Base-by-base conservation (phyloP, 2,797 vertebrate genomes). In the Vireo griseus region DNA sequence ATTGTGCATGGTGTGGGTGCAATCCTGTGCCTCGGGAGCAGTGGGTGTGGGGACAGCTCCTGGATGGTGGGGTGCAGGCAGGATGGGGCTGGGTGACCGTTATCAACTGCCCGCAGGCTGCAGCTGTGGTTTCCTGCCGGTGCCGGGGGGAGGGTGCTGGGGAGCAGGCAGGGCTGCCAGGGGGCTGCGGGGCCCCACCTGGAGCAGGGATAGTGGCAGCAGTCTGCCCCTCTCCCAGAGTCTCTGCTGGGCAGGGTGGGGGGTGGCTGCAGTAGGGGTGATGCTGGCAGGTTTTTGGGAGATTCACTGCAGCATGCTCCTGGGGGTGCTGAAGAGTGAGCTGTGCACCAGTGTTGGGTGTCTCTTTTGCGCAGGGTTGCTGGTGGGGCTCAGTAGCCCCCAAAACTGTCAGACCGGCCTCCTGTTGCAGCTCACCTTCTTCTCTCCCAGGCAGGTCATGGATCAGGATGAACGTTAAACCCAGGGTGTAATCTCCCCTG, bases 81-180 rank as follows among this genome's bases (percentile, higher is more conserved):
- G 96, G 90, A 92, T 91, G 86, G 85, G 90, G 95, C 94, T 85
- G 85, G 69, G 80, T 82, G 92, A 74, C 94, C 42, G 85, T 96
- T 97, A 97, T 97, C 97, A 29, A 93, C 71, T 85, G 91, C 90
- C 82, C 67, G 48, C 97, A 96, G 95, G 87, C 95, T 92, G 80
- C 2, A 35, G 85, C 93, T 94, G 96, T 88, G 96, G 97, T 96
- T 97, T 97, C 97, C 97, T 97, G 96, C 90, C 2, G 5, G 47
- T 66, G 90, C 80, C 0, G 44, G 58, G 77, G 72, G 82, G 62
- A 66, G 87, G 84, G 74, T 72, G 63, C 58, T 40, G 83, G 50
- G 73, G 91, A 81, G 45, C 79, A 3, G 10, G 24, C 13, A 28
- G 65, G 37, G 72, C 74, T 80, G 65, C 78, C 24, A 16, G 61